These are phyloP conservation scores for Polypedilum pembai DNA, from an alignment of 1,140 invertebrate species.

Conservation along the genomic window DNA sequence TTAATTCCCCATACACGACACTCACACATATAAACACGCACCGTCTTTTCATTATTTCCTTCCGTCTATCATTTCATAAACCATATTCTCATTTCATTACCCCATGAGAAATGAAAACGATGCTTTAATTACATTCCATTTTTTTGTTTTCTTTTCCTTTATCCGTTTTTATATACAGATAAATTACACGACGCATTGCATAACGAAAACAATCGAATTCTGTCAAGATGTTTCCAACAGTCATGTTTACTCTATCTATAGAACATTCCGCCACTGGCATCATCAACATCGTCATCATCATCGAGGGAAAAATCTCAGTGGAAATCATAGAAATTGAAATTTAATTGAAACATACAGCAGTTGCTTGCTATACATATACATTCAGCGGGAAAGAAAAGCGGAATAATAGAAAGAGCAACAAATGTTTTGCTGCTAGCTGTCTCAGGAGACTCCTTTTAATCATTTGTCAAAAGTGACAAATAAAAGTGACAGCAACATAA, in stretches of 20 bases:
- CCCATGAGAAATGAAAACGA: background rate
- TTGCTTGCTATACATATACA: background rate
- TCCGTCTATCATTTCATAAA: too few species aligned
- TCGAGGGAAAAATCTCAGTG: background rate
- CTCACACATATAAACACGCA: too few species aligned
- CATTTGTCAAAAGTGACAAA: background rate
- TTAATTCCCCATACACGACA: too few species aligned
- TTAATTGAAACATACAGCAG: background rate
- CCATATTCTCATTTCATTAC: too few species aligned
- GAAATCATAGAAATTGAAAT: conserved; percentile 26
- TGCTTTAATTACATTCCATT: conserved; percentile 23
- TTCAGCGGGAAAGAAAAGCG: background rate
- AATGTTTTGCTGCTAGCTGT: background rate
- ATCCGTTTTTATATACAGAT: background rate
- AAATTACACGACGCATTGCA: background rate
- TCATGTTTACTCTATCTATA: background rate
- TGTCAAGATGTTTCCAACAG: conserved; percentile 15
- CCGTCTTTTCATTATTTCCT: too few species aligned
- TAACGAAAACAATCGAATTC: background rate
- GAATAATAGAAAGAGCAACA: conserved; percentile 8
- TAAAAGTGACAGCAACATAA: background rate
- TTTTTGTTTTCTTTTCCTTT: background rate
- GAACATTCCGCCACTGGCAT: background rate
- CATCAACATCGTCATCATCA: background rate
- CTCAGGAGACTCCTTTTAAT: background rate